Conservation (phyloP, 2,888 invertebrate genomes). For the Agrypnus murinus region DNA sequence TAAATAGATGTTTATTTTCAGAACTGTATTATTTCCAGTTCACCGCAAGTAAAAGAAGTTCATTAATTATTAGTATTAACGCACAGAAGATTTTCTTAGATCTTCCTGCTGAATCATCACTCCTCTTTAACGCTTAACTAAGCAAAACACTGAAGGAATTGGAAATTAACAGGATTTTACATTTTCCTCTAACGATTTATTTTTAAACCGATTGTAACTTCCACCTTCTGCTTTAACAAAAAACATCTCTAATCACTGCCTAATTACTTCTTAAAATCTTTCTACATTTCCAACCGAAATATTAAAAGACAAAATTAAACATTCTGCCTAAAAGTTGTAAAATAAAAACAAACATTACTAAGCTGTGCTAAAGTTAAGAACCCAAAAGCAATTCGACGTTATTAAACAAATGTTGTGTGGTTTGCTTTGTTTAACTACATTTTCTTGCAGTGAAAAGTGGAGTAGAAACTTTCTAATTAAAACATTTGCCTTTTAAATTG, state of each 20-base stretch:
- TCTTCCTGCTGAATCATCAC: constrained; percentile 16
- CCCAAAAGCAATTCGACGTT: constrained; percentile 3
- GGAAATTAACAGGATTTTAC: constrained; percentile 9
- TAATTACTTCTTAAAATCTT: too few species aligned
- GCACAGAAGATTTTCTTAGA: neutral
- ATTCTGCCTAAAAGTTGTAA: too few species aligned
- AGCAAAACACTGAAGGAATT: constrained; percentile 2
- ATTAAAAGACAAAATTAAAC: too few species aligned
- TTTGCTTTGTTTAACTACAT: constrained; percentile 33
- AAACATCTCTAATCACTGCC: too few species aligned
- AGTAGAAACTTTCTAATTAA: constrained; percentile 38
- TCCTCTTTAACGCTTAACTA: constrained; percentile 10
- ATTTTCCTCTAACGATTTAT: neutral
- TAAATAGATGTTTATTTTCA: too few species aligned
- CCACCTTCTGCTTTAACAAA: too few species aligned
- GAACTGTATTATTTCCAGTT: too few species aligned
- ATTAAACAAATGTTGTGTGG: constrained; percentile 39
- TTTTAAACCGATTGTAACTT: too few species aligned
- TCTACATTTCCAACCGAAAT: too few species aligned
- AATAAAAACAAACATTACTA: too few species aligned
- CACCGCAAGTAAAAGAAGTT: neutral
- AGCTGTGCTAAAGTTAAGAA: too few species aligned
- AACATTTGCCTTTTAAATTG: constrained; percentile 39
- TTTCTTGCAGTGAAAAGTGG: constrained; percentile 29
- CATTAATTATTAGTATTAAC: neutral